phyloP scores from a whole-genome alignment of 2,113 vertebrate species.

The Accipiter cooperii region DNA sequence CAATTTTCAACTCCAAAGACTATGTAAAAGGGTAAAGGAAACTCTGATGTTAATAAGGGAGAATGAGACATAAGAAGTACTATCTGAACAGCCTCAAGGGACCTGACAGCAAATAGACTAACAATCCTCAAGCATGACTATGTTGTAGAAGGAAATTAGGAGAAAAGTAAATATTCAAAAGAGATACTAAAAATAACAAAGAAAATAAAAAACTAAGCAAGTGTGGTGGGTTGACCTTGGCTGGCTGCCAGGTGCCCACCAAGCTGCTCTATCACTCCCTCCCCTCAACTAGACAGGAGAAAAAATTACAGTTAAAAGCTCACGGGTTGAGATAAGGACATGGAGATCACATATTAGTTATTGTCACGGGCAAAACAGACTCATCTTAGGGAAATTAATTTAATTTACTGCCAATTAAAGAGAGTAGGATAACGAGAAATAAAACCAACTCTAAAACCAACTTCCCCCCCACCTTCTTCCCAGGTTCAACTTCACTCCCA shows the following conservation, averaged over 20 bases:
- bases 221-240: background rate
- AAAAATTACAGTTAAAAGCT: background rate
- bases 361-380: background rate
- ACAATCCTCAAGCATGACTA: background rate
- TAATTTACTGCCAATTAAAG: background rate
- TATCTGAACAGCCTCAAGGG: background rate
- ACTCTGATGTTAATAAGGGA: background rate
- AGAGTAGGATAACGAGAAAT: background rate
- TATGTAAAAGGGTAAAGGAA: slow-evolving; percentile 43
- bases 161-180: slow-evolving; percentile 13
- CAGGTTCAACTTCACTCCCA: no score
- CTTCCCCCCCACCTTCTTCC: no score
- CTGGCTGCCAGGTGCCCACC: background rate
- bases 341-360: background rate
- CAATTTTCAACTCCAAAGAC: background rate
- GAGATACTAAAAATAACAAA: background rate
- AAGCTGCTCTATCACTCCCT: background rate
- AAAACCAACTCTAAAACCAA: no score
- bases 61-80: background rate
- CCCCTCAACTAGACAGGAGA: background rate
- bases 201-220: background rate
- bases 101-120: background rate
- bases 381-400: background rate
- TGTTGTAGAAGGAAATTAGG: background rate
- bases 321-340: background rate